phyloP scores from a whole-genome alignment of 92 coral and sea anemone genomes.

The Epizoanthus rinbou region DNA sequence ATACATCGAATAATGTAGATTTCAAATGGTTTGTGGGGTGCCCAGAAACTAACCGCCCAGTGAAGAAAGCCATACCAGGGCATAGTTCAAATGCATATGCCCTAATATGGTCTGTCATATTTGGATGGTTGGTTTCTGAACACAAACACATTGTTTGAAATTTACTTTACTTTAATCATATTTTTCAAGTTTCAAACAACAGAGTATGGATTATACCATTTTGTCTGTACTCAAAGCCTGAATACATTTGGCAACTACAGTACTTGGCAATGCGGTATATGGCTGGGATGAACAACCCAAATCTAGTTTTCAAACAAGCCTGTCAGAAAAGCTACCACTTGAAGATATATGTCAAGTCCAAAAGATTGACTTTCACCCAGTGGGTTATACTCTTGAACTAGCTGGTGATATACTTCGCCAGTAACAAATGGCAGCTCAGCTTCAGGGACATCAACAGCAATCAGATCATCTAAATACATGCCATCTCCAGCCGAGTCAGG shows the following conservation, averaged over 20 bases:
- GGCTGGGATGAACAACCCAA: not conserved
- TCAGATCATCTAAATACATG: conserved; percentile 16
- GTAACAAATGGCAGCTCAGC: conserved; percentile 41
- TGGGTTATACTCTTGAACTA: conserved; percentile 32
- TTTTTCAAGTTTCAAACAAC: no score
- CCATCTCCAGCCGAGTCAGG: conserved; percentile 48
- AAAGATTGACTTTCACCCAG: conserved; percentile 51
- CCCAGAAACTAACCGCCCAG: no score
- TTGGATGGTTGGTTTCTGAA: no score
- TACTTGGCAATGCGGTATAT: not conserved
- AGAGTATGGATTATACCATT: no score
- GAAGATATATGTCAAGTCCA: conserved; percentile 48
- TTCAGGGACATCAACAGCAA: conserved; percentile 37
- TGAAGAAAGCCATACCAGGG: no score
- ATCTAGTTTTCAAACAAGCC: not conserved
- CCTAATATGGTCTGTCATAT: no score
- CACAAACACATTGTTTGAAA: no score
- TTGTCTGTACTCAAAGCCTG: no score
- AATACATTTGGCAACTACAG: not conserved
- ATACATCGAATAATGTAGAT: no score
- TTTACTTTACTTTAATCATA: no score
- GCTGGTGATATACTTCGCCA: conserved; percentile 29
- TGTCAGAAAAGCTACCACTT: conserved; percentile 36
- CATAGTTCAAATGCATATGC: no score
- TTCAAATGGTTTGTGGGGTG: no score